These are phyloP conservation scores for Scylla paramamosain DNA, from an alignment of 1,140 invertebrate species.

Conservation along the genomic window DNA sequence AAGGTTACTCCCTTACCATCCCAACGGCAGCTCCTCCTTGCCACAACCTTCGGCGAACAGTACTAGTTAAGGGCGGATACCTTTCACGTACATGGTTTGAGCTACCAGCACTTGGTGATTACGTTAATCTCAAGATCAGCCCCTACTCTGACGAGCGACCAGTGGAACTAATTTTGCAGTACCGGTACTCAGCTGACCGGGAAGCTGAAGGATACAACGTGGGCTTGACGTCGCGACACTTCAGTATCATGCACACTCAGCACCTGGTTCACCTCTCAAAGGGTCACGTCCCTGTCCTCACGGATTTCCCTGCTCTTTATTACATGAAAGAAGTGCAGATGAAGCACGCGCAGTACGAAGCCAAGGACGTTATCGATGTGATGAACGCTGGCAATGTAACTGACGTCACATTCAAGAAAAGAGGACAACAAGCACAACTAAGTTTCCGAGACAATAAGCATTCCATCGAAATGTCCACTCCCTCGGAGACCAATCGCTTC, in stretches of 20 bases:
- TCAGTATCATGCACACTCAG: background rate
- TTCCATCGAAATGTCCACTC: background rate
- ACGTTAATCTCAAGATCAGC: background rate
- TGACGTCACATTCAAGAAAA: background rate
- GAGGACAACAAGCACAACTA: background rate
- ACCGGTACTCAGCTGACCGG: background rate
- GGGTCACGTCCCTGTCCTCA: background rate
- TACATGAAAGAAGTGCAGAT: background rate
- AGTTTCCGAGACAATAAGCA: background rate
- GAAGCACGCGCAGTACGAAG: background rate
- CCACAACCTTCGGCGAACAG: background rate
- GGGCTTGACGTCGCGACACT: background rate
- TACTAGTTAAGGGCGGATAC: background rate
- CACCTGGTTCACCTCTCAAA: background rate
- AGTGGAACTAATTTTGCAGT: background rate
- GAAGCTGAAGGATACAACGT: background rate
- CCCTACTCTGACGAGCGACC: background rate
- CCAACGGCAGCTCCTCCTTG: background rate
- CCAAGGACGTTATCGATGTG: background rate
- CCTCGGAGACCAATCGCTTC: background rate
- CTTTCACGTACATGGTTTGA: background rate
- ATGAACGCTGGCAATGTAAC: background rate
- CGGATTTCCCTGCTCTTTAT: background rate
- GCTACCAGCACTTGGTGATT: background rate
- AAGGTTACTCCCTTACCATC: background rate